Evolutionary conservation across 2,797 vertebrate species (phyloP).

Genomic region (Myotis planiceps): DNA sequence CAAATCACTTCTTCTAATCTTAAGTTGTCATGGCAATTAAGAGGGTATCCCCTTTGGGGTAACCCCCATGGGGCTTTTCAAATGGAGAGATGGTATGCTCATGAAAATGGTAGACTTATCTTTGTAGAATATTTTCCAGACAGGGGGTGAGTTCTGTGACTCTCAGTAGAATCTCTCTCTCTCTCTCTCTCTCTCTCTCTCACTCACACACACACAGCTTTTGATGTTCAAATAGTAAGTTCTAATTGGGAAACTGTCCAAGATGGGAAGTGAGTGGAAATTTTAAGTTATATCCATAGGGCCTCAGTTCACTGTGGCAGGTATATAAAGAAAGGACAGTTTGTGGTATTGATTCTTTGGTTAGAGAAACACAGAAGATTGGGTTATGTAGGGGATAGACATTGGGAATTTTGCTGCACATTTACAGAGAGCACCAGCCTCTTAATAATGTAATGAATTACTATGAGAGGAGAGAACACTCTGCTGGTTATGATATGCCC

Average conservation of each 20-base stretch:
- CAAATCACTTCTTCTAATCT: not conserved
- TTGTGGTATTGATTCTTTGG: not conserved
- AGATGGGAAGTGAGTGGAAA: not conserved
- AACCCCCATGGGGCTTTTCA: not conserved
- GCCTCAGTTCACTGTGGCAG: not conserved
- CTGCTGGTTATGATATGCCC: constrained; percentile 49
- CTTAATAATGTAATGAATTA: not conserved
- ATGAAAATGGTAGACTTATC: not conserved
- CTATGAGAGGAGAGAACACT: constrained; percentile 9
- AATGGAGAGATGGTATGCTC: not conserved
- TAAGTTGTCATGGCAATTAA: not conserved
- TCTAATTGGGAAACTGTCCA: not conserved
- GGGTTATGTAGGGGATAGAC: not conserved
- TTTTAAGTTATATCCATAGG: not conserved
- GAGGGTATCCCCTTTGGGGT: not conserved
- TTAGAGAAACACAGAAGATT: not conserved
- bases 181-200: not conserved
- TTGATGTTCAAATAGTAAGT: not conserved
- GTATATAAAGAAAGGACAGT: not conserved
- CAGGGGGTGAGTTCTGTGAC: too few relatives aligned
- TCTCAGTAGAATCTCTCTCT: not conserved
- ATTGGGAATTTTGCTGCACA: not conserved
- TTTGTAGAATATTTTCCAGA: not conserved
- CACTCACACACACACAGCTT: not conserved
- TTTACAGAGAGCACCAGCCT: not conserved